Evolutionary conservation across 1,140 invertebrate genomes (phyloP), one percentile per base, ranked within the genome.

Genomic region (Drosophila ohnishii): DNA sequence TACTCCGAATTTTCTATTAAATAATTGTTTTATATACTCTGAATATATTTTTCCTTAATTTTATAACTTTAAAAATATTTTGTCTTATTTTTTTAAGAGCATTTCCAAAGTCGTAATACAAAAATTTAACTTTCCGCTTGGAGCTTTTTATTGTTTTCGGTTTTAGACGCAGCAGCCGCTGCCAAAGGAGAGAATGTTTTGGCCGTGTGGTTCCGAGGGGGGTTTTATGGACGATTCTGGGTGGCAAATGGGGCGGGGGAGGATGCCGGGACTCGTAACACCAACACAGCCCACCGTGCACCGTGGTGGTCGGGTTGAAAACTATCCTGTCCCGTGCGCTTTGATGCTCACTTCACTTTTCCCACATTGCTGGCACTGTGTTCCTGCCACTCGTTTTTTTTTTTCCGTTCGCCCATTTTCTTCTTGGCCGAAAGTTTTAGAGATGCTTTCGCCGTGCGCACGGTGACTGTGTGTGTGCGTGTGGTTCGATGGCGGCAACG

Each of bases 121-220:
- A 14, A 44, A 72, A 14, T 11, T 1, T 16, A 28, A 51, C 35
- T 32, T 62, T 39, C 34, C 48, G 8, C 40, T 71, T 71, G 51
- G 69, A 87, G 84, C 84, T 87, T 87, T 87, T 87, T 87, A 87
- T 87, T 87, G 84, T 87, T 87, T 87, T 87, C 76, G 83, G 85
- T 80, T 84, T 88, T 87, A 88, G 85, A 88, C 85, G 53, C 85
- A 87, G 84, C 83, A 86, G 65, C 75, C 70, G 75, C 61, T 65
- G 64, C 50, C 77, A 51, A 65, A 86, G 67, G 76, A 87, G 83
- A 62, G 72, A 59, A 59, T 78, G 55, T 63, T 67, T 76, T 55
- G 65, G 48, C 45, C 53, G 51, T 64, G 56, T 59, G 67, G 34
- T 40, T 75, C 35, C 45, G 56, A 35, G 48, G 34, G 39, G 44